Conservation (phyloP, 2,888 invertebrate species). For the Synanthedon formicaeformis region DNA sequence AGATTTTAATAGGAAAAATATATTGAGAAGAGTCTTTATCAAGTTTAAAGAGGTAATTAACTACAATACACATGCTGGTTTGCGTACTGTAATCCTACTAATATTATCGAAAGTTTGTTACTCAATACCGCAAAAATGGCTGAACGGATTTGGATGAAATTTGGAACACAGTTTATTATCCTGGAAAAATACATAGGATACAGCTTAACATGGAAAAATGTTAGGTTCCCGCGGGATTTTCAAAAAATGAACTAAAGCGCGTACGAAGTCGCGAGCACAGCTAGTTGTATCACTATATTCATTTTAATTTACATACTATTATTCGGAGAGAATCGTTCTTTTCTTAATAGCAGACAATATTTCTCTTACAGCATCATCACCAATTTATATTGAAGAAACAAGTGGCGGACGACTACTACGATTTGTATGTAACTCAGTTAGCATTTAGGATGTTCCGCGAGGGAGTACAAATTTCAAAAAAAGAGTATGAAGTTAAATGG, state of each 20-base stretch:
- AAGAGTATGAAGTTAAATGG: constrained; percentile 59
- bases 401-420: constrained; percentile 80
- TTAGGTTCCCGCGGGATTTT: too few species aligned
- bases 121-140: too few species aligned
- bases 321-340: not conserved
- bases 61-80: too few species aligned
- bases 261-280: too few species aligned
- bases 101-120: too few species aligned
- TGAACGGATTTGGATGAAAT: too few species aligned
- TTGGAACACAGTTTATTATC: too few species aligned
- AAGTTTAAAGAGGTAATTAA: constrained; percentile 56
- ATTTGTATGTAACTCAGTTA: constrained; percentile 69
- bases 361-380: constrained; percentile 45
- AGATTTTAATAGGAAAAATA: constrained; percentile 58
- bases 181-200: too few species aligned
- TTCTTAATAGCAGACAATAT: not conserved
- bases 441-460: constrained; percentile 64
- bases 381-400: constrained; percentile 68
- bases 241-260: too few species aligned
- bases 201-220: too few species aligned
- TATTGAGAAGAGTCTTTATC: constrained; percentile 52
- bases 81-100: too few species aligned
- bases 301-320: not conserved
- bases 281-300: too few species aligned
- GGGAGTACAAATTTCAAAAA: constrained; percentile 45